Evolutionary conservation across 2,113 vertebrate genomes (phyloP), one percentile per base, ranked within the genome.

Genomic region (Xenopus tropicalis): DNA sequence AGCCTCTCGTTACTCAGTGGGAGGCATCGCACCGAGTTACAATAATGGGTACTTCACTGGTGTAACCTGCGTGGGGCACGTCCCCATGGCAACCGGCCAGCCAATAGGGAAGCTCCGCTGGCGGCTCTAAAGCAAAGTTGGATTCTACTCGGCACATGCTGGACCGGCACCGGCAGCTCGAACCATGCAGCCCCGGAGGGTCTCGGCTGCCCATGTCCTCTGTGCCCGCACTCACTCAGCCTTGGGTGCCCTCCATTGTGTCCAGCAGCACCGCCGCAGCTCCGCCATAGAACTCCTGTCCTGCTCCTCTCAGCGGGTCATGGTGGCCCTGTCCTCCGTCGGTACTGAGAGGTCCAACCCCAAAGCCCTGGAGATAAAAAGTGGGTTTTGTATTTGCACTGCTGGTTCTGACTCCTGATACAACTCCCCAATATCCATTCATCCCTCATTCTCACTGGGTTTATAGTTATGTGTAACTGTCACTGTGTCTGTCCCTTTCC

Each of bases 31-130:
- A 10, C 52, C 19, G 52, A 1, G n/a, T 1, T 1, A n/a, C 1
- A n/a, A 54, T 54, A 54, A 54, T 54, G 52, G 19, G 52, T 19
- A 54, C 52, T 17, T 54, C 10, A 54, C 19, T 48, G 19, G 19
- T 54, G 52, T 54, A 54, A 54, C 19, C 12, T 48, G 46, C 46
- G 46, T 48, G 46, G 46, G 12, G 46, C 46, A 81, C 20, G 91
- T 98, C 86, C 65, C 90, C 86, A 94, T 93, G 90, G 94, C 80
- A 89, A 98, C 89, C 29, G 82, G 80, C 86, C 83, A 89, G 90
- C 90, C 90, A 87, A 81, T 85, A 84, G 76, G 64, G 85, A 85
- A 78, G 79, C 77, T 87, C 84, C 72, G 82, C 86, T 76, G 82
- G 87, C 87, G 88, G 86, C 65, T 25, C 77, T 79, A 75, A 83